Base-by-base conservation (phyloP, 2,113 vertebrate genomes). In the Triplophysa dalaica region DNA sequence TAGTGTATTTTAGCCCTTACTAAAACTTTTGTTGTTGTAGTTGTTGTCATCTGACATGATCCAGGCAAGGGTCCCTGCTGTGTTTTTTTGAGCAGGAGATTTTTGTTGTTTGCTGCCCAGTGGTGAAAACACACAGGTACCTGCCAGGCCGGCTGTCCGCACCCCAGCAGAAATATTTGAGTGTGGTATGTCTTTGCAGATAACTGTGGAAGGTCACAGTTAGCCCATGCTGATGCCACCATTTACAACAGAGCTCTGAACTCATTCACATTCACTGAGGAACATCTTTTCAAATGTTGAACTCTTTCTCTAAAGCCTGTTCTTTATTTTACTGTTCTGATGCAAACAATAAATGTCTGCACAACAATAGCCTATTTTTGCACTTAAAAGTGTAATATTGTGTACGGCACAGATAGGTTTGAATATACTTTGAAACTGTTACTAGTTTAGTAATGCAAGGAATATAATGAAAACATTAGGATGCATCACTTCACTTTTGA, bases 121-220 rank as follows among this genome's bases (percentile, higher is more conserved):
- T 56, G 50, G 50, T 33, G 24, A 48, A 33, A 19, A 54, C 54
- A 60, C 54, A 73, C 52, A 73, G 33, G 54, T 54, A 56, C 69
- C 69, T 56, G 26, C 69, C 52, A 60, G 70, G 29, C 52, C 1
- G 29, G 52, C 70, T 43, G 29, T 8, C 38, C 29, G 9, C 52
- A 60, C 11, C 16, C 17, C 69, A 70, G 48, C 69, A 70, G 24
- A 16, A 72, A 33, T 33, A 72, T 72, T 72, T 72, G 50, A 72
- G 69, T 56, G 33, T 48, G 19, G 54, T 60, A 22, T 60, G 52
- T 54, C 54, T 73, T 60, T 73, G 54, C 29, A 60, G 70, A 73
- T 73, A 58, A 73, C 54, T 73, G 17, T 21, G 67, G 75, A 82
- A 82, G 81, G 81, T 82, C 80, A 82, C 54, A 38, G 58, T 26